Evolutionary conservation across 2,888 invertebrate genomes (phyloP).

Genomic region (Vandiemenella viatica): DNA sequence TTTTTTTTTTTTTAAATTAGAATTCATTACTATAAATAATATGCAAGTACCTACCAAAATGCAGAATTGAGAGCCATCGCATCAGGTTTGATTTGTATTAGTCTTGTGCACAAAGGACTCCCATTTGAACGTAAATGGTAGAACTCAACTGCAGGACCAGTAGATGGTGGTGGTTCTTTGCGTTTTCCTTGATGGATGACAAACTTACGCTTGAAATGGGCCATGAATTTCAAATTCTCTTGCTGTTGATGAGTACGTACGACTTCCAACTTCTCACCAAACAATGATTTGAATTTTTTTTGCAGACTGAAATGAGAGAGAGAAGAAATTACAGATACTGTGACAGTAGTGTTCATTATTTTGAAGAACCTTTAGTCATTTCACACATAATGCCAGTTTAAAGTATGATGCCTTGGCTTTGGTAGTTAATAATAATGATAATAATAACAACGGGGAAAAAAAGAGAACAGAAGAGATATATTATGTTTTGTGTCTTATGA

Average conservation of each 20-base stretch:
- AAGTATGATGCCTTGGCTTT: too few relatives aligned
- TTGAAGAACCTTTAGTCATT: too few relatives aligned
- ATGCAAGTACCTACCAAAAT: constrained; percentile 90
- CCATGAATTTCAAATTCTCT: constrained; percentile 94
- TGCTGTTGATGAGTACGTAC: constrained; percentile 96
- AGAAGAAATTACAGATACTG: too few relatives aligned
- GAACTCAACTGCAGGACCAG: constrained; percentile 59
- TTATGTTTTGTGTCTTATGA: too few relatives aligned
- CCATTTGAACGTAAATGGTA: constrained; percentile 94
- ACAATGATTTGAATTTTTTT: constrained; percentile 78
- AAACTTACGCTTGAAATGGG: constrained; percentile 90
- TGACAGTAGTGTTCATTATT: too few relatives aligned
- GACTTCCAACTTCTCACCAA: constrained; percentile 83
- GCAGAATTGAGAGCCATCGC: constrained; percentile 77
- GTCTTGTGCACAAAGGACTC: constrained; percentile 79
- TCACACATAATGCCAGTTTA: too few relatives aligned
- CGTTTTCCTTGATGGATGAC: constrained; percentile 81
- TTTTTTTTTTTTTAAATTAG: too few relatives aligned
- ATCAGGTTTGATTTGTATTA: constrained; percentile 80
- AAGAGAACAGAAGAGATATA: too few relatives aligned
- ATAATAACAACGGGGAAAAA: too few relatives aligned
- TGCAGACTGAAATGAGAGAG: constrained; percentile 46
- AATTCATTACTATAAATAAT: too few relatives aligned
- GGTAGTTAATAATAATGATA: too few relatives aligned
- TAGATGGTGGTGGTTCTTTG: constrained; percentile 31